Evolutionary conservation across 2,888 invertebrate genomes (phyloP), one percentile per base, ranked within the genome.

Genomic region (Ochropacha duplaris): DNA sequence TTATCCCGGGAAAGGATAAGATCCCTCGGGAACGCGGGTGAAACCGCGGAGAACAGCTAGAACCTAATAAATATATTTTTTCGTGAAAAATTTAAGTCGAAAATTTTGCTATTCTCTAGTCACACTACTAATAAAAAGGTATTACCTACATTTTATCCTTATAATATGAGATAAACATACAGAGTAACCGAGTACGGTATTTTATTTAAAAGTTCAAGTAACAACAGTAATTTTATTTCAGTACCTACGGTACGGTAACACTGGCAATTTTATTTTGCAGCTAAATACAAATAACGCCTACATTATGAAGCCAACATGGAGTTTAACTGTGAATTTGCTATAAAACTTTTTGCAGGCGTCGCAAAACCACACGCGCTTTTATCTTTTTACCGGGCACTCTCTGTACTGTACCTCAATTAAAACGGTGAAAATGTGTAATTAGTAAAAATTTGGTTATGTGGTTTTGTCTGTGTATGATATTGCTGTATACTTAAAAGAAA

Each of bases 291-390:
- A 44, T 44, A 44, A 2, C 44, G 44, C 44, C 44, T 44, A 44
- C 44, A 19, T 19, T n/a, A 50, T 49, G 60, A 57, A 34, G 56
- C 50, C 60, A 58, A 62, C 55, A 56, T 51, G 54, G 49, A 57
- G 57, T 58, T 61, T 63, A 56, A 57, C 52, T 61, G 61, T 26
- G 19, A 63, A 22, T 67, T 66, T 67, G 72, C 72, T 63, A 54
- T 59, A 57, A 55, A 54, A 57, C 61, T 71, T 66, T 59, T 31
- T 58, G 55, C 54, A 72, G 74, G 73, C 71, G 71, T 57, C 52
- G 49, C 57, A 59, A 56, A 39, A 36, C 54, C 57, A 58, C 59
- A 60, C 36, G 56, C 54, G 57, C 54, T 52, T 54, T 49, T 54
- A 51, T 54, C 49, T 34, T 54, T 39, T 51, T 55, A 58, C 58